Percentiles rank a stretch among this genome's conserved stretches.
These are phyloP conservation scores for Porites australiensis DNA, from an alignment of 64 coral and sea anemone species.

Conservation along the genomic window DNA sequence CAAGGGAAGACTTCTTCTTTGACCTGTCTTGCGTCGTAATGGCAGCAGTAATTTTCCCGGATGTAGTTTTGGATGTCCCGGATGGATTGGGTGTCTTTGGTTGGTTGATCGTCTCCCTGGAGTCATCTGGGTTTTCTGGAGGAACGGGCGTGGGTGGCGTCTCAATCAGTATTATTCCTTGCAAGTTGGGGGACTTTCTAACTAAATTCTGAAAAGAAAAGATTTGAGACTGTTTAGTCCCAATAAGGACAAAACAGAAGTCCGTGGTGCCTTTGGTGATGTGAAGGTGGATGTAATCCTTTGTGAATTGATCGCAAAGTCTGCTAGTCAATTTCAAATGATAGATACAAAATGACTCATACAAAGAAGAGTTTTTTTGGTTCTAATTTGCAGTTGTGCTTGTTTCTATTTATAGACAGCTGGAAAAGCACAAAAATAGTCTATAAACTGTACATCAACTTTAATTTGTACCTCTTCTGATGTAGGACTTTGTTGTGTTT, in stretches of 20 bases:
- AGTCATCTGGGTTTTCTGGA: neutral
- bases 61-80: neutral
- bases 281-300: too few relatives aligned
- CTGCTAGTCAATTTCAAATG: too few relatives aligned
- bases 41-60: neutral
- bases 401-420: too few relatives aligned
- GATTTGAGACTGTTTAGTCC: neutral
- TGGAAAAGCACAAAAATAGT: too few relatives aligned
- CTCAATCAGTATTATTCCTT: constrained; percentile 24
- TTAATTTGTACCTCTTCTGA: neutral
- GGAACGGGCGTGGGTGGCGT: constrained; percentile 31
- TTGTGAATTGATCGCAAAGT: too few relatives aligned
- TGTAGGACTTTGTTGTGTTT: neutral
- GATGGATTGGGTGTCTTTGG: neutral
- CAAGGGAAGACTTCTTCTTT: constrained; percentile 16
- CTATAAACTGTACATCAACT: neutral
- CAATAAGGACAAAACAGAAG: too few relatives aligned
- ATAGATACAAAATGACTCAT: too few relatives aligned
- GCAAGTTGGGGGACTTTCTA: neutral
- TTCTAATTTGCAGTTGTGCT: too few relatives aligned
- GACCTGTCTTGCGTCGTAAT: neutral
- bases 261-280: too few relatives aligned
- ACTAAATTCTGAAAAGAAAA: neutral
- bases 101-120: neutral
- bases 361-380: too few relatives aligned